A percentile compares a stretch with the other conserved stretches of the same genome.
These are phyloP conservation scores for Larimichthys polyactis DNA, from an alignment of 2,113 vertebrate species.

Conservation along the genomic window DNA sequence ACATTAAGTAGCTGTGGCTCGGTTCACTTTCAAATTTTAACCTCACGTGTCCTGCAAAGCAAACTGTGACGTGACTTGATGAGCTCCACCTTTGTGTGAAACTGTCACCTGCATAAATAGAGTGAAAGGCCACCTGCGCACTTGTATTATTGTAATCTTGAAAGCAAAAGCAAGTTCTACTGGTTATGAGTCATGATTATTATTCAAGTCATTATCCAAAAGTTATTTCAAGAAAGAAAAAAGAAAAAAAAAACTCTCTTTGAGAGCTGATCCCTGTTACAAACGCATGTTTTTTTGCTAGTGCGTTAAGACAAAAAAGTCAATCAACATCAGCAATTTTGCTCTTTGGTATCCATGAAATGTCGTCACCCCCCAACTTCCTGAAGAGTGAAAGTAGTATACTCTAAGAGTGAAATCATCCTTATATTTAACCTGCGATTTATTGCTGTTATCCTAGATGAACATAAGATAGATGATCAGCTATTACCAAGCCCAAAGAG, in stretches of 20 bases:
- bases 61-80: background rate
- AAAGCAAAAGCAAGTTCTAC: slow-evolving; percentile 62
- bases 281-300: slow-evolving; percentile 15
- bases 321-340: slow-evolving; percentile 9
- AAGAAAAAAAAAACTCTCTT: background rate
- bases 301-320: slow-evolving; percentile 35
- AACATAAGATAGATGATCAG: background rate
- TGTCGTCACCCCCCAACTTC: background rate
- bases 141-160: background rate
- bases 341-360: slow-evolving; percentile 73
- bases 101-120: slow-evolving; percentile 9
- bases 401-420: background rate
- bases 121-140: background rate
- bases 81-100: slow-evolving; percentile 36
- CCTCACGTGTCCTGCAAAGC: background rate
- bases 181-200: slow-evolving; percentile 53
- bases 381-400: slow-evolving; percentile 16
- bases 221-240: slow-evolving; percentile 37
- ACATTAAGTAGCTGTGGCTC: background rate
- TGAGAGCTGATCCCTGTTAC: slow-evolving; percentile 19
- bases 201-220: slow-evolving; percentile 73
- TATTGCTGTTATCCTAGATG: background rate
- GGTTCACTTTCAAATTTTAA: background rate
- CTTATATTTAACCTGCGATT: slow-evolving; percentile 22
- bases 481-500: background rate